Conservation (phyloP, 2,888 invertebrate genomes). For the Scaptomyza cyrtandrae region DNA sequence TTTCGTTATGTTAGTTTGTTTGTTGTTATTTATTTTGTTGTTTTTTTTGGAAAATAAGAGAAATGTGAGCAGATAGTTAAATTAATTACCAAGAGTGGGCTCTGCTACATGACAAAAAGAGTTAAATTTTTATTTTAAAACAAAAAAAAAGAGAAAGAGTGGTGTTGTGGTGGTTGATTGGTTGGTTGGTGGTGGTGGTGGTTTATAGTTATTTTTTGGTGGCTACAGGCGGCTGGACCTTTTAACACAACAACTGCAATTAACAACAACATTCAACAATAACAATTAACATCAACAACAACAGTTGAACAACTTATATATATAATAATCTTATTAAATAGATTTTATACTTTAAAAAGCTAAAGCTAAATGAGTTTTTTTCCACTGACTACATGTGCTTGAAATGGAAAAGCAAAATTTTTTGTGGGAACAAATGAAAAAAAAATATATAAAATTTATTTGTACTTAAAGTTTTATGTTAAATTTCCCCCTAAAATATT, state of each 20-base stretch:
- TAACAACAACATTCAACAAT: constrained; percentile 68
- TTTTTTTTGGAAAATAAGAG: constrained; percentile 52
- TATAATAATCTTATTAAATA: background rate
- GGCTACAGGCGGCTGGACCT: constrained; percentile 59
- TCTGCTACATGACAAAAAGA: constrained; percentile 32
- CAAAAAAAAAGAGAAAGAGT: constrained; percentile 39
- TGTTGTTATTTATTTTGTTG: constrained; percentile 27
- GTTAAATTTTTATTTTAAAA: constrained; percentile 20
- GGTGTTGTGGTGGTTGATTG: constrained; percentile 49
- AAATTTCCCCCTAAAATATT: too few species aligned
- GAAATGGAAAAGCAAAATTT: too few species aligned
- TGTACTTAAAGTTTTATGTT: too few species aligned
- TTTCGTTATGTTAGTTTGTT: constrained; percentile 1
- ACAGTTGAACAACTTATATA: constrained; percentile 32
- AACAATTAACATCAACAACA: constrained; percentile 45
- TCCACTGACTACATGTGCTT: constrained; percentile 1
- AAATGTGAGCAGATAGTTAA: constrained; percentile 65
- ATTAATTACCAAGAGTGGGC: constrained; percentile 53
- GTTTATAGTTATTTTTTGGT: constrained; percentile 27
- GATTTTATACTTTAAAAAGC: constrained; percentile 7
- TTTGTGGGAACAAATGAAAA: too few species aligned
- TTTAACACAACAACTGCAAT: constrained; percentile 64
- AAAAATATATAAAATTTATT: too few species aligned
- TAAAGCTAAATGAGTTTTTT: constrained; percentile 15
- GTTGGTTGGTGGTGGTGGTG: constrained; percentile 43